Evolutionary conservation across 2,888 invertebrate species (phyloP), one percentile per base, ranked within the genome.

Genomic region (Leucania comma): DNA sequence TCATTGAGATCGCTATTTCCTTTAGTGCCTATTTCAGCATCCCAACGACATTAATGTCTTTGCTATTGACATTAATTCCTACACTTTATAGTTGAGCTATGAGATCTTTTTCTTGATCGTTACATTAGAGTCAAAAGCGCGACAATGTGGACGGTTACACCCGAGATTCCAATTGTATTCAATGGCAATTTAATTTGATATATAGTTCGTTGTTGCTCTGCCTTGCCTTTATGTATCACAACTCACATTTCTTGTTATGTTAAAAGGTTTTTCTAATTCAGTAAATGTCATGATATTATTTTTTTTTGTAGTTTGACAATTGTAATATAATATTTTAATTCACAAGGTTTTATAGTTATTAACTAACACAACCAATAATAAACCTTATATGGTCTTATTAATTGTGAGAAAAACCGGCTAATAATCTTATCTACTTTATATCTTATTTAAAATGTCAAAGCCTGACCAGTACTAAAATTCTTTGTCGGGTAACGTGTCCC

Each of bases 161-260:
- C 82, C 79, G 75, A 75, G 80, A 79, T 86, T 81, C 82, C 90
- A 92, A 93, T 93, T 93, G 92, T 85, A 86, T 88, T 90, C 90
- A 93, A 93, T 94, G 89, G 88, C 85, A 79, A 90, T 91, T 92
- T 91, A 89, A 92, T 93, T 91, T 90, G 90, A 90, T 89, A 85
- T 86, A 90, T 90, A 84, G 88, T 84, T 88, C 79, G 82, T 84
- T 89, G 82, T 87, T 87, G 87, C 86, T 79, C 81, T 78, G 79
- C 75, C 72, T 79, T 63, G 75, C 22, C 48, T 61, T 69, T 68
- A 75, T 50, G 76, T 76, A 75, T 64, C 3, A 24, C 60, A 68
- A 51, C 61, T 84, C 72, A 68, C 70, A 73, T 56, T 68, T 72
- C 71, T 80, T 82, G 60, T 61, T 77, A 68, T 68, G 57, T 51